Conservation (phyloP, 2,797 vertebrate genomes). For the Spinus olivaceus region DNA sequence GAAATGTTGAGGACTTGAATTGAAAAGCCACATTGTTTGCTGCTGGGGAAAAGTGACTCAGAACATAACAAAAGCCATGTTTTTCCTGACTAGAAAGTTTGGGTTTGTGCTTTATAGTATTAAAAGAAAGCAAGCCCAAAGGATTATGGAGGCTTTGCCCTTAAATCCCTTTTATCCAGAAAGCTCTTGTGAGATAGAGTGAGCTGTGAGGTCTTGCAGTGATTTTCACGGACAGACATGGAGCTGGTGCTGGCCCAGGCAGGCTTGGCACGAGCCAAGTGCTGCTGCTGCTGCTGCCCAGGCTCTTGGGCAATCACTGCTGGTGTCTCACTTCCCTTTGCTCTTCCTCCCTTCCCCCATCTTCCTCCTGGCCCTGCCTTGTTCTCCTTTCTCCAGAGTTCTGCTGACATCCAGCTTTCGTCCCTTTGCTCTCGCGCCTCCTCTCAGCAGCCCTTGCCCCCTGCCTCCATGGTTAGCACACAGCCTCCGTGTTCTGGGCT, state of each 20-base stretch:
- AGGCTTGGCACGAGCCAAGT: background rate
- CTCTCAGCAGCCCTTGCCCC: background rate
- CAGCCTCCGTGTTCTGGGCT: background rate
- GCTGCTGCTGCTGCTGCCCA: background rate
- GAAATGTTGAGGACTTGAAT: conserved; percentile 10
- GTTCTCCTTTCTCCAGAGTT: background rate
- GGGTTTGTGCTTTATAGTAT: conserved; percentile 47
- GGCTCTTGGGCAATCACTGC: background rate
- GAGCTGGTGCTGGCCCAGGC: background rate
- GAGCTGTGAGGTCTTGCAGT: background rate
- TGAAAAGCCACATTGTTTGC: conserved; percentile 58
- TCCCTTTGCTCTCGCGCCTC: background rate
- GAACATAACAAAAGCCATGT: conserved; percentile 60
- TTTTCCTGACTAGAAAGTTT: conserved; percentile 62
- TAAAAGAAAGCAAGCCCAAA: conserved; percentile 51
- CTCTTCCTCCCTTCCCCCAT: background rate
- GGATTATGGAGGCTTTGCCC: conserved; percentile 45
- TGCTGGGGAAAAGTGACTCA: conserved; percentile 60
- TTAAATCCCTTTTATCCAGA: conserved; percentile 55
- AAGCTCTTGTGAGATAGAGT: conserved; percentile 29
- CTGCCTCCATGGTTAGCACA: fast-evolving
- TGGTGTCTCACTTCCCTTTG: background rate
- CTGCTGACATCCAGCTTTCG: background rate
- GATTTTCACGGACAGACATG: background rate
- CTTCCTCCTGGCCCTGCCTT: background rate